Percentiles rank a stretch among this genome's conserved stretches.
phyloP scores from a whole-genome alignment of 2,888 invertebrate genomes.

The Dolichomitus sp. region DNA sequence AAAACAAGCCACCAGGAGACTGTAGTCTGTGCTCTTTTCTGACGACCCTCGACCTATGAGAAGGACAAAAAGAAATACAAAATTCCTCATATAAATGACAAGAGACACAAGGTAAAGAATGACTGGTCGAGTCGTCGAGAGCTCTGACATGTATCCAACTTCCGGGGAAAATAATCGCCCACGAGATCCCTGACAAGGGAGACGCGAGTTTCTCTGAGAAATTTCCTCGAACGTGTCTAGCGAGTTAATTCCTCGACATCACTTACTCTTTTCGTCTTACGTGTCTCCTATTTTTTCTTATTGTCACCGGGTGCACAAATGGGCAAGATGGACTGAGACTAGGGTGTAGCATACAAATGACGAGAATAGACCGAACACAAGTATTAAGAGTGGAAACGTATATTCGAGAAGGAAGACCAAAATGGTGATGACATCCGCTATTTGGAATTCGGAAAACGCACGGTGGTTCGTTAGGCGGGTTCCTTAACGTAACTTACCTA shows the following conservation, averaged over 20 bases:
- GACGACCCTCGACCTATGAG: slow-evolving; percentile 79
- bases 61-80: slow-evolving; percentile 18
- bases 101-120: background rate
- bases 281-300: slow-evolving; percentile 12
- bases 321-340: background rate
- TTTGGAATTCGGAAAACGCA: slow-evolving; percentile 80
- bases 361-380: slow-evolving; percentile 41
- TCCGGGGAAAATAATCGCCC: slow-evolving; percentile 16
- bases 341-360: slow-evolving; percentile 45
- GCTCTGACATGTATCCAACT: slow-evolving; percentile 9
- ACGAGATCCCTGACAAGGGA: slow-evolving; percentile 3
- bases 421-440: slow-evolving; percentile 72
- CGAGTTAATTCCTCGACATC: slow-evolving; percentile 45
- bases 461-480: slow-evolving; percentile 78
- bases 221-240: slow-evolving; percentile 44
- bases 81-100: slow-evolving; percentile 19
- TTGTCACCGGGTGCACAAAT: slow-evolving; percentile 2
- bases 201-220: slow-evolving; percentile 28
- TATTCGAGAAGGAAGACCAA: slow-evolving; percentile 23
- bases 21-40: slow-evolving; percentile 79
- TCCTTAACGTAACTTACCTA: slow-evolving; percentile 7
- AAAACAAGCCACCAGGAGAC: slow-evolving; percentile 82
- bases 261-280: slow-evolving; percentile 12
- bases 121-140: background rate
- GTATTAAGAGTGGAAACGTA: slow-evolving; percentile 52